Evolutionary conservation across 2,888 invertebrate genomes (phyloP).

Genomic region (Copidosoma aretas): DNA sequence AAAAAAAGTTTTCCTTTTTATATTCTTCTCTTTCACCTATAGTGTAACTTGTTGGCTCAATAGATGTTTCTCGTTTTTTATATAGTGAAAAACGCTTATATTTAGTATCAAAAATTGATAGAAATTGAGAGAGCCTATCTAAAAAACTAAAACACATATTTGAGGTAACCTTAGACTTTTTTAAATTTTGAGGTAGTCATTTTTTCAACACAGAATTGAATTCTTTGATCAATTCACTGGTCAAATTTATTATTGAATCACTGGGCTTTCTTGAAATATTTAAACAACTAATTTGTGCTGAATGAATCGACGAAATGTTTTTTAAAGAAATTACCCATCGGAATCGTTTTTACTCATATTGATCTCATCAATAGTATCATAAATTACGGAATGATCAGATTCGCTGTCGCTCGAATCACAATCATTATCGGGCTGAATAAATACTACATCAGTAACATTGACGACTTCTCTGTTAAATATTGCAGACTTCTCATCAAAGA

Average conservation of each 20-base stretch:
- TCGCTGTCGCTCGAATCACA: not conserved
- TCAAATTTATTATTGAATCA: not conserved
- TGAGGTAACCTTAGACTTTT: not conserved
- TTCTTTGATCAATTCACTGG: slow-evolving; percentile 11
- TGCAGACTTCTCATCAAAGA: slow-evolving; percentile 1
- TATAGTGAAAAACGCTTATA: not conserved
- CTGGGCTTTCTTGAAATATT: too few relatives aligned
- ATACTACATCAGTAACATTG: not conserved
- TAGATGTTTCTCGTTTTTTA: not conserved
- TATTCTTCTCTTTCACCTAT: slow-evolving; percentile 4
- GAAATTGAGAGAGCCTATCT: not conserved
- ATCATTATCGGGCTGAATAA: not conserved
- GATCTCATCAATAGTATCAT: not conserved
- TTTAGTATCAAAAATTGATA: not conserved
- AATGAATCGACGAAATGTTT: slow-evolving; percentile 22
- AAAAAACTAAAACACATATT: not conserved
- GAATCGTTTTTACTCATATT: slow-evolving; percentile 1
- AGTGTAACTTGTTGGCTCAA: not conserved
- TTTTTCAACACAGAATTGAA: slow-evolving; percentile 10
- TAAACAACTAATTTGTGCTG: slow-evolving; percentile 2
- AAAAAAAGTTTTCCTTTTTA: not conserved
- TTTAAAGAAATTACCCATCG: slow-evolving; percentile 3
- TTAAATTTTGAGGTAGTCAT: not conserved
- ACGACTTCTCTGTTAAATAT: not conserved
- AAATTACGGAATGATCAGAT: not conserved